phyloP scores from a whole-genome alignment of 2,888 invertebrate species.

The Hylaea fasciaria region DNA sequence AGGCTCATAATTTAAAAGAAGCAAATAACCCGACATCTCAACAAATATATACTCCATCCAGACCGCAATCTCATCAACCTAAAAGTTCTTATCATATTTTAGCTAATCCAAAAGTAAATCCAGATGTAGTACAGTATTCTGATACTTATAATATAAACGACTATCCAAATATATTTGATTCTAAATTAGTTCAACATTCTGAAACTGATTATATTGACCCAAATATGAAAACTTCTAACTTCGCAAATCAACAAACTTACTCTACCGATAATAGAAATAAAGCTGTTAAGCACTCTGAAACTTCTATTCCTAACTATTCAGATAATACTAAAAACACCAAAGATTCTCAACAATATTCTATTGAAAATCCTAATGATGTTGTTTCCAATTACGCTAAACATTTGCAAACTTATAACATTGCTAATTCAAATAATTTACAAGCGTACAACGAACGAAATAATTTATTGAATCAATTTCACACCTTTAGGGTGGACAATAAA shows the following conservation, averaged over 20 bases:
- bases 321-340: neutral
- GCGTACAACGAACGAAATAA: no score
- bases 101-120: neutral
- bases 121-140: neutral
- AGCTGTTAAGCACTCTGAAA: neutral
- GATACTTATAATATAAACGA: neutral
- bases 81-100: neutral
- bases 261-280: neutral
- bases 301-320: neutral
- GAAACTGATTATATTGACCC: neutral
- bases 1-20: slow-evolving; percentile 5
- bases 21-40: no score
- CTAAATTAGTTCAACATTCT: neutral
- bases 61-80: neutral
- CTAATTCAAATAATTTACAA: no score
- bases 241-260: neutral
- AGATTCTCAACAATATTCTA: neutral
- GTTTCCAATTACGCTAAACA: no score
- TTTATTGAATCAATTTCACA: neutral
- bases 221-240: no score
- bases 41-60: neutral
- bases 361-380: neutral
- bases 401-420: no score
- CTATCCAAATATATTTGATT: neutral
- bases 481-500: neutral